Conservation (phyloP, 64 coral and sea anemone species). For the Montipora foliosa region DNA sequence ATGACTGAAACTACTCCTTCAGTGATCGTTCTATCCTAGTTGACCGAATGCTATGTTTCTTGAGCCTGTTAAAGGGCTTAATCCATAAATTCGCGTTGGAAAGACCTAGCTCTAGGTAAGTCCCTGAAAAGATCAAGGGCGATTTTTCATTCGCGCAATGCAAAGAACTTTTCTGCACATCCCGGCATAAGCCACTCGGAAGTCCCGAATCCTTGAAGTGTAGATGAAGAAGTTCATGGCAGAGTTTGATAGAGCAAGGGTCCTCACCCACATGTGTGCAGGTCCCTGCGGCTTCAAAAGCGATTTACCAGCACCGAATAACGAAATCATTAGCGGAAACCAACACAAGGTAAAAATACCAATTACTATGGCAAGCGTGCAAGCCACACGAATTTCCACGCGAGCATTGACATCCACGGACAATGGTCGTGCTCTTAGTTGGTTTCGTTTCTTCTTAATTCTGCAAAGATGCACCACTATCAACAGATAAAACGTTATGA, state of each 20-base stretch:
- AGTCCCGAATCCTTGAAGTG: constrained; percentile 1
- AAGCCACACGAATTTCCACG: constrained; percentile 12
- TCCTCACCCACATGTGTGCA: constrained; percentile 15
- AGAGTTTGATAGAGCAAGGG: constrained; percentile 5
- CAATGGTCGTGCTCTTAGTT: neutral
- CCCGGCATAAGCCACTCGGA: neutral
- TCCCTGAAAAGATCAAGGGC: neutral
- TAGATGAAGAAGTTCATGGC: constrained; percentile 34
- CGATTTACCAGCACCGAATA: neutral
- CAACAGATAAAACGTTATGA: neutral
- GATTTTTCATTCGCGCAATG: neutral
- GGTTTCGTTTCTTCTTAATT: neutral
- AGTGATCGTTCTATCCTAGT: too few species aligned
- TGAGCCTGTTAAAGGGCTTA: too few species aligned
- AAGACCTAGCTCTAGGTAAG: too few species aligned
- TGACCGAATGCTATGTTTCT: too few species aligned
- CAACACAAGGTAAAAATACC: constrained; percentile 12
- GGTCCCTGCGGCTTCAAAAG: neutral
- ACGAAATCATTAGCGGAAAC: constrained; percentile 15
- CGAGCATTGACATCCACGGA: neutral
- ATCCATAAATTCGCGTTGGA: too few species aligned
- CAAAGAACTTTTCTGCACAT: neutral
- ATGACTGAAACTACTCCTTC: too few species aligned
- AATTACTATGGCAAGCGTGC: constrained; percentile 17
- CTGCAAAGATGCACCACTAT: constrained; percentile 10